These are phyloP conservation scores for Orestias chungarensis DNA, from an alignment of 2,797 vertebrate species.

Conservation along the genomic window DNA sequence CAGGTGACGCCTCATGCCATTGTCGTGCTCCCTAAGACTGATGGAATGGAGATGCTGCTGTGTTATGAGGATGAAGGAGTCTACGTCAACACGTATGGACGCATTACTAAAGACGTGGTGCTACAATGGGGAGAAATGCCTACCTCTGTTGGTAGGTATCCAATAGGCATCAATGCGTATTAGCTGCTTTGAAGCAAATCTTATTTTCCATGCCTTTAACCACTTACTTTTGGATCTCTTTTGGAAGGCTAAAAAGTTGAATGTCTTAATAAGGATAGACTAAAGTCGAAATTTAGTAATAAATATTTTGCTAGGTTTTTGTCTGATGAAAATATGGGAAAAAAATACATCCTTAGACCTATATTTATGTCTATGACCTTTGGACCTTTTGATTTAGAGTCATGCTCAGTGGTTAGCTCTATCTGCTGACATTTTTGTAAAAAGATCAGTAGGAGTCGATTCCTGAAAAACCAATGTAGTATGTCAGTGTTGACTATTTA, in stretches of 20 bases:
- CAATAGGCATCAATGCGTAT: background rate
- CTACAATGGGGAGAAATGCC: conserved; percentile 99
- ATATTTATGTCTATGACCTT: no score
- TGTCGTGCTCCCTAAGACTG: conserved; percentile 89
- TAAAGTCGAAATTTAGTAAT: no score
- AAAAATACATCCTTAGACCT: no score
- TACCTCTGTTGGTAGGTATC: conserved; percentile 82
- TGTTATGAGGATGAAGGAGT: conserved; percentile 94
- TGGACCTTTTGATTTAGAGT: background rate
- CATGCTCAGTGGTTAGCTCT: background rate
- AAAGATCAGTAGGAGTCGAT: background rate
- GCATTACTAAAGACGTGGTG: conserved; percentile 95
- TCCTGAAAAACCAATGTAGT: background rate
- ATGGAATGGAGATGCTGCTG: conserved; percentile 92
- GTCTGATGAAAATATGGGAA: no score
- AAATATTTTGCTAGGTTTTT: no score
- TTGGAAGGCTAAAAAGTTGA: no score
- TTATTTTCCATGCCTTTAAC: no score
- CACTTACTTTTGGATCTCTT: no score
- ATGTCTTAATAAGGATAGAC: no score
- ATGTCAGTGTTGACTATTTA: background rate
- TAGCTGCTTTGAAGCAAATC: no score
- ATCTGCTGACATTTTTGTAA: background rate
- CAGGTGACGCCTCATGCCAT: conserved; percentile 87
- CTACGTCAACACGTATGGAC: conserved; percentile 92